Conservation (phyloP, 2,797 vertebrate genomes). For the Sebastes aleutianus region DNA sequence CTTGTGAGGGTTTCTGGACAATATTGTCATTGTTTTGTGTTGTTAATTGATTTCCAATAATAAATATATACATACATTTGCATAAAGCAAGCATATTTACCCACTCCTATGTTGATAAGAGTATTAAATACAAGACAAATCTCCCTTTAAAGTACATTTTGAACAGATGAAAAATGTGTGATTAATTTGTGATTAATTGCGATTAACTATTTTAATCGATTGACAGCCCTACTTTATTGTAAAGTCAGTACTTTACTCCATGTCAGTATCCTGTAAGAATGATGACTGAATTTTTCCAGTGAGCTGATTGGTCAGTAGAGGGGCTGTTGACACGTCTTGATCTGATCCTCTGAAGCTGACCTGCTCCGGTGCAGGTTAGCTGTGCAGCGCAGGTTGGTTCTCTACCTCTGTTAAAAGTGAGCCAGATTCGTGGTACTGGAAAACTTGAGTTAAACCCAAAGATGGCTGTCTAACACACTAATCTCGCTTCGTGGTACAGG, state of each 20-base stretch:
- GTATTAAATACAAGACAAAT: too few species aligned
- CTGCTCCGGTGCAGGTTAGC: background rate
- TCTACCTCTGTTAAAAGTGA: background rate
- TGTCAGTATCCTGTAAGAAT: background rate
- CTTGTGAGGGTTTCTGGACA: too few species aligned
- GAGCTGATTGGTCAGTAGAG: background rate
- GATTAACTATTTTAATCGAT: too few species aligned
- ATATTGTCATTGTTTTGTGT: too few species aligned
- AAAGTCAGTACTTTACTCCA: background rate
- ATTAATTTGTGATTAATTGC: too few species aligned
- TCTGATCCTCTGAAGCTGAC: background rate
- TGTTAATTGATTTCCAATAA: too few species aligned
- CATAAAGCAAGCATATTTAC: too few species aligned
- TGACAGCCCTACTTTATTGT: background rate
- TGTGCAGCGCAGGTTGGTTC: background rate
- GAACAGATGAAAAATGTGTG: too few species aligned
- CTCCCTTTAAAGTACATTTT: background rate
- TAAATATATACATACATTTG: too few species aligned
- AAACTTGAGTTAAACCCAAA: background rate
- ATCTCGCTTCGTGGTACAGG: background rate
- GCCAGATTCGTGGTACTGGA: background rate
- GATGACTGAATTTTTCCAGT: background rate
- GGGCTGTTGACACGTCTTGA: background rate
- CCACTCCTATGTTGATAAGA: too few species aligned
- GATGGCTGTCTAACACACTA: background rate